Conservation (phyloP, 2,797 vertebrate species). For the Mareca penelope region DNA sequence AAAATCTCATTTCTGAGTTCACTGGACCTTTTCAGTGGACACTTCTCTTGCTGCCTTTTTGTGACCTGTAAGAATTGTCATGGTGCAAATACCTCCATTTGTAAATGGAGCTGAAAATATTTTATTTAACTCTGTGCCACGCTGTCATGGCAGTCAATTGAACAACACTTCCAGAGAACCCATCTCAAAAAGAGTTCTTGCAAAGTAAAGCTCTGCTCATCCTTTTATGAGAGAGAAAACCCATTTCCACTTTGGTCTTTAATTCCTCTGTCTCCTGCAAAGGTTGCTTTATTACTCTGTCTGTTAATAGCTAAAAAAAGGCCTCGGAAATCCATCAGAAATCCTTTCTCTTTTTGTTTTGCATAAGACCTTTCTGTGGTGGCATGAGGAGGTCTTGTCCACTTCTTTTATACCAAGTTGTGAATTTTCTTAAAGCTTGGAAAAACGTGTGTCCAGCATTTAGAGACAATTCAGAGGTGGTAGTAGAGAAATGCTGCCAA, state of each 20-base stretch:
- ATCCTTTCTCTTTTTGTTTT: not conserved
- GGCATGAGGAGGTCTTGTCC: not conserved
- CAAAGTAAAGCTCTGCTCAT: not conserved
- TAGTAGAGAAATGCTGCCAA: not conserved
- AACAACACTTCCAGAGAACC: not conserved
- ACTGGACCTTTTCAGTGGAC: not conserved
- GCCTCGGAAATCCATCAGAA: not conserved
- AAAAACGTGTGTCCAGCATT: accelerated
- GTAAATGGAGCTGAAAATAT: not conserved
- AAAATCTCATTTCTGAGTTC: not conserved
- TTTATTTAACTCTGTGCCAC: not conserved
- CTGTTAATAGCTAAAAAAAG: not conserved
- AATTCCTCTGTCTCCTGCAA: not conserved
- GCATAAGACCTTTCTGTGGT: not conserved
- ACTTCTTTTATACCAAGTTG: not conserved
- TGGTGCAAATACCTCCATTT: not conserved
- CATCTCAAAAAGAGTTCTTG: not conserved
- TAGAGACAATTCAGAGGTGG: not conserved
- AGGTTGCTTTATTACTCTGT: not conserved
- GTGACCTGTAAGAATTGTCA: not conserved
- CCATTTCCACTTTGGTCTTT: not conserved
- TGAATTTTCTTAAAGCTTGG: not conserved
- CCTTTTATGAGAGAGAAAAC: not conserved
- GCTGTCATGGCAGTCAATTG: not conserved
- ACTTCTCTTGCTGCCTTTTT: not conserved